These are phyloP conservation scores for Cybosia mesomella DNA, from an alignment of 2,888 invertebrate species.

Conservation along the genomic window DNA sequence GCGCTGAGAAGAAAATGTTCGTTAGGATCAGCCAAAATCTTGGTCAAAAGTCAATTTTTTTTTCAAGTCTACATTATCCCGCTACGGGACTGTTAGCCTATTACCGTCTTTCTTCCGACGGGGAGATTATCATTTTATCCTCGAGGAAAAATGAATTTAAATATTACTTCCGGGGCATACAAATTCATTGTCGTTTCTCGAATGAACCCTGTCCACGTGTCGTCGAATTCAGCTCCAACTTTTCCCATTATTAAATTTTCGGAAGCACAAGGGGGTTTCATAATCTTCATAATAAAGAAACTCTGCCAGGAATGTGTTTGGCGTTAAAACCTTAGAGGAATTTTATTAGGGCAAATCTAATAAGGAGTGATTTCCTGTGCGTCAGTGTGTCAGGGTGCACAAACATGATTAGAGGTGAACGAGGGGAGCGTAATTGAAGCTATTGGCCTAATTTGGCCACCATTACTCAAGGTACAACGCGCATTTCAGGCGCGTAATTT, in stretches of 20 bases:
- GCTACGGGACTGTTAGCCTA: slow-evolving; percentile 34
- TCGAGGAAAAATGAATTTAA: slow-evolving; percentile 49
- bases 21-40: slow-evolving; percentile 34
- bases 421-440: slow-evolving; percentile 48
- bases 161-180: slow-evolving; percentile 45
- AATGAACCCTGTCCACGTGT: slow-evolving; percentile 46
- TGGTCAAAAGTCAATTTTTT: slow-evolving; percentile 39
- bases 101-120: slow-evolving; percentile 32
- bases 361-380: slow-evolving; percentile 38
- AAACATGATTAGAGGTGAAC: slow-evolving; percentile 52
- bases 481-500: slow-evolving; percentile 39
- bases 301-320: slow-evolving; percentile 32
- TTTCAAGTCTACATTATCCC: slow-evolving; percentile 39
- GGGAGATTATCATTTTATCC: slow-evolving; percentile 45
- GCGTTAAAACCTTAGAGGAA: slow-evolving; percentile 46
- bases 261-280: slow-evolving; percentile 31
- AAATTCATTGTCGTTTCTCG: slow-evolving; percentile 44
- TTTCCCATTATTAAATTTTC: slow-evolving; percentile 57
- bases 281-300: slow-evolving; percentile 51
- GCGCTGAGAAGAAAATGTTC: slow-evolving; percentile 40
- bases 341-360: slow-evolving; percentile 54
- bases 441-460: slow-evolving; percentile 53
- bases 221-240: slow-evolving; percentile 39
- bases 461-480: slow-evolving; percentile 47
- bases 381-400: slow-evolving; percentile 30